Evolutionary conservation across 2,888 invertebrate genomes (phyloP), one percentile per base, ranked within the genome.

Genomic region (Chalcosyrphus nemorum): DNA sequence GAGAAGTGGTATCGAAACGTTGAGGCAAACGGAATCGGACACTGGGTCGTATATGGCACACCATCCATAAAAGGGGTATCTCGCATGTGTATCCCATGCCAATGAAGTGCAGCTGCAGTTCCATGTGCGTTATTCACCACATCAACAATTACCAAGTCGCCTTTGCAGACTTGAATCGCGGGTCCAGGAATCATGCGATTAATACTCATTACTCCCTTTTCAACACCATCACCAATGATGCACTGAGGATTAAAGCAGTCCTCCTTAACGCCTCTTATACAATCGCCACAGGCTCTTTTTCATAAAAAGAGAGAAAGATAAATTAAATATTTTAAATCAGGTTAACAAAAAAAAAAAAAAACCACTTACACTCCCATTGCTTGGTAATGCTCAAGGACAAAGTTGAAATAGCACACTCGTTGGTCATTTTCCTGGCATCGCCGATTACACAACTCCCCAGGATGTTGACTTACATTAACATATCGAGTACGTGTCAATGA

Each of bases 41-140:
- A 97, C 91, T 97, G 97, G 0, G 96, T 96, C 5, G 97, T 93
- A 86, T 94, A 94, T 0, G 97, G 96, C 0, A 96, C 96, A 0
- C 97, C 97, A 86, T 97, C 97, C 96, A 96, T 96, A 89, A 94
- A 96, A 0, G 96, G 96, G 0, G 95, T 94, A 0, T 93, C 93
- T 19, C 92, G 90, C 91, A 96, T 96, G 88, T 96, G 96, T 87
- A 95, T 94, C 0, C 97, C 97, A 88, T 97, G 97, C 97, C 97
- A 97, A 89, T 97, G 98, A 21, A 98, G 94, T 0, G 95, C 94
- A 0, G 96, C 95, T 1, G 95, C 94, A 88, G 96, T 95, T 0
- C 95, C 95, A 89, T 94, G 93, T 89, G 97, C 91, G 63, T 93
- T 92, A 89, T 97, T 97, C 66, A 93, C 93, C 7, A 97, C 95